Evolutionary conservation across 2,888 invertebrate genomes (phyloP).

Genomic region (Trachelus tabidus): DNA sequence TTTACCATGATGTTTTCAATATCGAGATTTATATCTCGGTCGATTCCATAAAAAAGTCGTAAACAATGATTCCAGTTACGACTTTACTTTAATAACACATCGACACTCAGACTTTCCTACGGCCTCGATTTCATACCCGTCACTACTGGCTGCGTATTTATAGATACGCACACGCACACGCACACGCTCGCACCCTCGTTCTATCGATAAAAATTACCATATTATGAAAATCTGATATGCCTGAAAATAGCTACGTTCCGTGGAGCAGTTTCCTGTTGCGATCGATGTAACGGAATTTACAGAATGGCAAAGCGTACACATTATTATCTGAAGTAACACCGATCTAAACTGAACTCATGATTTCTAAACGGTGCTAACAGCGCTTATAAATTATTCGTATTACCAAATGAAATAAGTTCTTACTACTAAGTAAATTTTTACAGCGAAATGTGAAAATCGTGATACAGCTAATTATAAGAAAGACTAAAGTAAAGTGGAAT

Average conservation of each 20-base stretch:
- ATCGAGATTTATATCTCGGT: constrained; percentile 12
- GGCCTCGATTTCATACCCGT: not conserved
- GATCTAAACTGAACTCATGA: not conserved
- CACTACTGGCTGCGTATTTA: not conserved
- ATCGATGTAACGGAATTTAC: not conserved
- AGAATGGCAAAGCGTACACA: not conserved
- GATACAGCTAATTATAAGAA: not conserved
- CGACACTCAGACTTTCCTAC: not conserved
- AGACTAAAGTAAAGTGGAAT: not conserved
- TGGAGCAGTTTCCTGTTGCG: not conserved
- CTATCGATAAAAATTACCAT: constrained; percentile 48
- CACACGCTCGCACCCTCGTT: not conserved
- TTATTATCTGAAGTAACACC: not conserved
- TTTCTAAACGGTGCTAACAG: not conserved
- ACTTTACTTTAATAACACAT: constrained; percentile 27
- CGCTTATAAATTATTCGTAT: not conserved
- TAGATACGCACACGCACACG: not conserved
- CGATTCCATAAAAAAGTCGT: not conserved
- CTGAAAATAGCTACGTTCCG: constrained; percentile 9
- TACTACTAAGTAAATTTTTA: not conserved
- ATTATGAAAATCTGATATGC: constrained; percentile 42
- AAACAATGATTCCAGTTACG: constrained; percentile 18
- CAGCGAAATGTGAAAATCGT: not conserved
- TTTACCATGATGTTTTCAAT: constrained; percentile 18
- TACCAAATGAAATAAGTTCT: not conserved